phyloP scores from a whole-genome alignment of 2,797 vertebrate genomes.

The Gadopsis bispinosus region DNA sequence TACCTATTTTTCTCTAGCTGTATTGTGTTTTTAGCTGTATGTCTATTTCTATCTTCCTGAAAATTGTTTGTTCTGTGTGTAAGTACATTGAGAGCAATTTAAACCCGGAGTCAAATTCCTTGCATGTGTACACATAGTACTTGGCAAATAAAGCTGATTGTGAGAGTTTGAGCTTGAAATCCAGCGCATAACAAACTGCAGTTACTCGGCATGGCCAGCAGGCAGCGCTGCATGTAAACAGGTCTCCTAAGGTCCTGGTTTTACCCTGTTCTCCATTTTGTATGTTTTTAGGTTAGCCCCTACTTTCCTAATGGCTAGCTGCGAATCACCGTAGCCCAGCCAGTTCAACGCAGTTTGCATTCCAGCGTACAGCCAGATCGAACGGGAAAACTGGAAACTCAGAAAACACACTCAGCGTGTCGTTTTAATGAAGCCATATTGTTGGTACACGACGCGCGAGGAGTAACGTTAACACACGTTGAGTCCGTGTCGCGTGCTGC shows the following conservation, averaged over 20 bases:
- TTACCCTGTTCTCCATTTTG: conserved; percentile 87
- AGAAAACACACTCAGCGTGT: neutral
- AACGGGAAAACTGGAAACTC: neutral
- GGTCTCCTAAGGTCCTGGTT: conserved; percentile 57
- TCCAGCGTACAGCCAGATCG: conserved; percentile 21
- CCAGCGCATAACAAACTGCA: conserved; percentile 42
- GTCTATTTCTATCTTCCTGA: too few relatives aligned
- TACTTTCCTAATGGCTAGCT: conserved; percentile 79
- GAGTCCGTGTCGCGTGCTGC: conserved; percentile 64
- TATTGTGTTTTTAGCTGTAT: too few relatives aligned
- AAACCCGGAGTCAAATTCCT: too few relatives aligned
- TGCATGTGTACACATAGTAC: too few relatives aligned
- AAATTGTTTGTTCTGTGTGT: too few relatives aligned
- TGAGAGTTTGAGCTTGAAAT: neutral
- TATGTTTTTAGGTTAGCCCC: conserved; percentile 87
- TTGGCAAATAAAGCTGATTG: too few relatives aligned
- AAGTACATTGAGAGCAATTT: too few relatives aligned
- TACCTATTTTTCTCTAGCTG: too few relatives aligned
- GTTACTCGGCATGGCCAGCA: conserved; percentile 44
- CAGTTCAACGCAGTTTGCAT: conserved; percentile 47
- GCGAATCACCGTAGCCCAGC: conserved; percentile 48
- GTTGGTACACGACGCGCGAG: conserved; percentile 25
- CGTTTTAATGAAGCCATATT: conserved; percentile 33
- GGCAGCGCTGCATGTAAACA: conserved; percentile 75
- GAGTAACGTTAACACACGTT: conserved; percentile 50